phyloP scores from a whole-genome alignment of 2,113 vertebrate genomes.

The Vireo altiloquus region DNA sequence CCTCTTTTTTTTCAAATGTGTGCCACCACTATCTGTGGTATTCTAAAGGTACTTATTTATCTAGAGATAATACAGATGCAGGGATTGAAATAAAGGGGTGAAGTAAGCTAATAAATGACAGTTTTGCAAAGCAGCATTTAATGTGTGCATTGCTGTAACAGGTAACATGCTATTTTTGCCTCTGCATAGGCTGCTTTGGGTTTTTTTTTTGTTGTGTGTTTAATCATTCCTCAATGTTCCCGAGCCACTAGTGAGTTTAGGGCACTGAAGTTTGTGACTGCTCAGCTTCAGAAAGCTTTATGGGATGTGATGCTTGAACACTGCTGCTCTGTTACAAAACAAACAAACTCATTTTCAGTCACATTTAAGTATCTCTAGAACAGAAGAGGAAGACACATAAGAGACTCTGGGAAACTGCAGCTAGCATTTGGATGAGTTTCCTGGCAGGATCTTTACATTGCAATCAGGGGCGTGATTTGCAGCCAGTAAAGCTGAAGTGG shows the following conservation, averaged over 20 bases:
- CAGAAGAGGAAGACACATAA: neutral
- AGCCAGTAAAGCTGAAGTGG: neutral
- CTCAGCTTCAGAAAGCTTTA: neutral
- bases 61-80: neutral
- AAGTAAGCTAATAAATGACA: neutral
- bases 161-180: neutral
- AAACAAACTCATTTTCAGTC: neutral
- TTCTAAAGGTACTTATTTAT: neutral
- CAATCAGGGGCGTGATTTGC: neutral
- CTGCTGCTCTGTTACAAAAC: neutral
- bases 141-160: neutral
- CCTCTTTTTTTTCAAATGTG: neutral
- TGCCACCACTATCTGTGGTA: neutral
- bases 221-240: neutral
- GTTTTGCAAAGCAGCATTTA: neutral
- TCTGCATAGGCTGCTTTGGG: neutral
- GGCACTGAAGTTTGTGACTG: neutral
- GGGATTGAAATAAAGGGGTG: neutral
- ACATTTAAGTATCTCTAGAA: neutral
- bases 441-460: neutral
- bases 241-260: neutral
- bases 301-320: neutral
- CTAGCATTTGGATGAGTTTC: neutral
- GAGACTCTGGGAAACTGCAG: neutral
- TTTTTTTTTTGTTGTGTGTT: neutral